Percentiles rank a stretch among this genome's conserved stretches.
phyloP scores from a whole-genome alignment of 2,113 vertebrate genomes.

The Centropus unirufus region DNA sequence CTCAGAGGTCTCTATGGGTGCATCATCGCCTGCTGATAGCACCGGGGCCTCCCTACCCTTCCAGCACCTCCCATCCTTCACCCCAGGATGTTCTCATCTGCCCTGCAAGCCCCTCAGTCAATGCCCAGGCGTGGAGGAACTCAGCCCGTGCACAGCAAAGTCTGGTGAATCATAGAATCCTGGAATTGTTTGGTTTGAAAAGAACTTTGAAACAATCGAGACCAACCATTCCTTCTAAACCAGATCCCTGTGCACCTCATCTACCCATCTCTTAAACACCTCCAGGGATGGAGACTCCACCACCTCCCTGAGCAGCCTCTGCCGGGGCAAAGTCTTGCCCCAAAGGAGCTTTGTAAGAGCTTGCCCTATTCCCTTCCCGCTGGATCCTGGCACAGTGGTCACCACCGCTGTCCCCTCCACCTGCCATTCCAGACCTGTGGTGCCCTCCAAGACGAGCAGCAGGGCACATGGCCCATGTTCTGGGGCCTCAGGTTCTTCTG shows the following conservation, averaged over 20 bases:
- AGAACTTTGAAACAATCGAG: no score
- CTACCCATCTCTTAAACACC: no score
- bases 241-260: no score
- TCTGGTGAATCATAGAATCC: not conserved
- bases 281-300: no score
- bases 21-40: rapidly evolving
- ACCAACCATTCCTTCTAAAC: no score
- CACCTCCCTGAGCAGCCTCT: no score
- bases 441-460: rapidly evolving
- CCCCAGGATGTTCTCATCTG: rapidly evolving
- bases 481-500: not conserved
- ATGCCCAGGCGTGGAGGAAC: not conserved
- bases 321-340: not conserved
- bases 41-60: not conserved
- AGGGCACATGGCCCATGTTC: no score
- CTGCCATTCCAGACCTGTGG: not conserved
- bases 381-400: not conserved
- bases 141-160: not conserved
- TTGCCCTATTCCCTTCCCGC: not conserved
- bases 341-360: not conserved
- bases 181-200: no score
- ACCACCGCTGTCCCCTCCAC: no score
- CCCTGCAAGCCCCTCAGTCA: not conserved
- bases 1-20: rapidly evolving
- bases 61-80: not conserved